Evolutionary conservation across 2,113 vertebrate genomes (phyloP).

Genomic region (Lagopus leucura): DNA sequence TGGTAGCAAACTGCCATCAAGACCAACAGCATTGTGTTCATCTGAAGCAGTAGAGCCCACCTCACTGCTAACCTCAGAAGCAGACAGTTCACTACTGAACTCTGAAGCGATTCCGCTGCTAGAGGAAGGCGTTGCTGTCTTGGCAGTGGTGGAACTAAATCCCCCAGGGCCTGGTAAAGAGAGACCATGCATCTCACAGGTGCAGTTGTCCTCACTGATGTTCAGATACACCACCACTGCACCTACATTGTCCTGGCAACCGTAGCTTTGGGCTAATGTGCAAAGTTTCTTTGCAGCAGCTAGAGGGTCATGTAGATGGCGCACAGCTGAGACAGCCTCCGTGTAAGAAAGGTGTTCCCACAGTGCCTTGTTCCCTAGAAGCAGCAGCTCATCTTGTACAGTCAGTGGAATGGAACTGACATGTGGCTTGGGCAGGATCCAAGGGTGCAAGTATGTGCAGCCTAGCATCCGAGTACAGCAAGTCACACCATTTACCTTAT

Average conservation of each 20-base stretch:
- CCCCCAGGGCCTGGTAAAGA: slow-evolving; percentile 75
- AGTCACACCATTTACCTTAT: slow-evolving; percentile 98
- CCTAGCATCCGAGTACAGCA: slow-evolving; percentile 95
- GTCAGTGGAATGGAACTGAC: slow-evolving; percentile 87
- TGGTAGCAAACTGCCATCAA: slow-evolving; percentile 68
- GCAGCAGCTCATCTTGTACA: slow-evolving; percentile 91
- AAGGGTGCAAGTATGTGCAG: slow-evolving; percentile 93
- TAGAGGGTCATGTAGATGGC: slow-evolving; percentile 85
- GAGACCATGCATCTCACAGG: slow-evolving; percentile 84
- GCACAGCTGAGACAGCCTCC: slow-evolving; percentile 88
- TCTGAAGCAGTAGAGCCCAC: slow-evolving; percentile 95
- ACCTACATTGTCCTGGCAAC: slow-evolving; percentile 93
- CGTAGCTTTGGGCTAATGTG: slow-evolving; percentile 94
- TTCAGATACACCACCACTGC: slow-evolving; percentile 89
- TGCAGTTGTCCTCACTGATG: slow-evolving; percentile 89
- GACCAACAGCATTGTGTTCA: slow-evolving; percentile 83
- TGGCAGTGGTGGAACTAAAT: slow-evolving; percentile 68
- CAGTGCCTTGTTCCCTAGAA: slow-evolving; percentile 92
- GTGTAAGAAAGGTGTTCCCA: slow-evolving; percentile 89
- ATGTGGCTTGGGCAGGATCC: slow-evolving; percentile 93
- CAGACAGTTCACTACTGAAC: slow-evolving; percentile 92
- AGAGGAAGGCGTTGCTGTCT: slow-evolving; percentile 84
- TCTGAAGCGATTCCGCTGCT: slow-evolving; percentile 92
- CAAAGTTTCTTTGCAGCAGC: slow-evolving; percentile 94
- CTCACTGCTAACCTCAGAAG: slow-evolving; percentile 95